phyloP scores from a whole-genome alignment of 2,888 invertebrate genomes.

The Orthonychiurus folsomi region DNA sequence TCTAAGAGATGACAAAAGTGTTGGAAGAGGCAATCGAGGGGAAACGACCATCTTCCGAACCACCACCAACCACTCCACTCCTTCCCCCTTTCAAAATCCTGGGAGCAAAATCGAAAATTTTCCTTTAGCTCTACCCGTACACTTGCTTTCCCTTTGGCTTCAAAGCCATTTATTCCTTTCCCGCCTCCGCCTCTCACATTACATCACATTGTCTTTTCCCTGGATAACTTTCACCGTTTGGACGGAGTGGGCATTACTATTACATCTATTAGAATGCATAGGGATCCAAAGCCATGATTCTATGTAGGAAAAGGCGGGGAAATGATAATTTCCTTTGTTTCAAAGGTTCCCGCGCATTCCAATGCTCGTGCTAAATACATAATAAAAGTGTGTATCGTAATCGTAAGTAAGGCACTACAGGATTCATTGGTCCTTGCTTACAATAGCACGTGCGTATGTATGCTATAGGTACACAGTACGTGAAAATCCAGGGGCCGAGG shows the following conservation, averaged over 20 bases:
- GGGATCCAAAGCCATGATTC: too few relatives aligned
- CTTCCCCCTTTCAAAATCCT: neutral
- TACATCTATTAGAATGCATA: too few relatives aligned
- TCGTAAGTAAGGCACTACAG: too few relatives aligned
- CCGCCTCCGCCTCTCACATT: neutral
- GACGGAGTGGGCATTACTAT: too few relatives aligned
- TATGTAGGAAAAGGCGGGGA: too few relatives aligned
- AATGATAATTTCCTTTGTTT: too few relatives aligned
- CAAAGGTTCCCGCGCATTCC: too few relatives aligned
- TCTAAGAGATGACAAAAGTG: constrained; percentile 1
- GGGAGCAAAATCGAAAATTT: neutral
- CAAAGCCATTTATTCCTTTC: neutral
- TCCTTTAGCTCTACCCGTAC: neutral
- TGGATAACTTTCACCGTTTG: too few relatives aligned
- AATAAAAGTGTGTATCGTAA: too few relatives aligned
- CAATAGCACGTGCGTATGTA: neutral
- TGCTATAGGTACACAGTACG: neutral
- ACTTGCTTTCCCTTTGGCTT: neutral
- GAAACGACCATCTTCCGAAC: constrained; percentile 3
- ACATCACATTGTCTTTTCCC: neutral
- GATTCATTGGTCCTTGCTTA: too few relatives aligned
- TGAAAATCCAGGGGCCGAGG: too few relatives aligned
- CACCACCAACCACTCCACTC: neutral
- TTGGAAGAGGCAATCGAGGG: neutral
- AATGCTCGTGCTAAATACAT: too few relatives aligned